phyloP scores from a whole-genome alignment of 2,888 invertebrate species.

The Odontocolon sp. region DNA sequence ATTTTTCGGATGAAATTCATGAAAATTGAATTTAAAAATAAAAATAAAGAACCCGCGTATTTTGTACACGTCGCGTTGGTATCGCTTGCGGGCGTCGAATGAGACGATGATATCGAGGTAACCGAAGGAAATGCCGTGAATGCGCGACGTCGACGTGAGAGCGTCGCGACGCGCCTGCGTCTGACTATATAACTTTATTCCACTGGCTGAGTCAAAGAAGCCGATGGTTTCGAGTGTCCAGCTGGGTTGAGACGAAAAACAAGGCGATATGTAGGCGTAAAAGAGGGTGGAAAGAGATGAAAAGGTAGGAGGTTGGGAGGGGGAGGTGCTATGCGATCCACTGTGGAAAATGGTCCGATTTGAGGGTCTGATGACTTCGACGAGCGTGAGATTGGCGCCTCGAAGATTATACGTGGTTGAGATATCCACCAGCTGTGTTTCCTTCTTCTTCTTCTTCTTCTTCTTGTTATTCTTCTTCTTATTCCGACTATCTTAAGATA shows the following conservation, averaged over 20 bases:
- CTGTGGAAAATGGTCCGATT: constrained; percentile 21
- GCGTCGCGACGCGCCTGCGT: constrained; percentile 57
- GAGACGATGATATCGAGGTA: constrained; percentile 35
- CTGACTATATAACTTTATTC: constrained; percentile 37
- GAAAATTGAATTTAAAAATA: background rate
- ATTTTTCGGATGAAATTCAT: background rate
- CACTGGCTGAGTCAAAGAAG: constrained; percentile 16
- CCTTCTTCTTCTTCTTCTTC: too few species aligned
- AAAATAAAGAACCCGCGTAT: constrained; percentile 11
- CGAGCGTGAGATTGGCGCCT: constrained; percentile 26
- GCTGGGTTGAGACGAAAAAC: background rate
- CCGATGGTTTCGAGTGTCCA: background rate
- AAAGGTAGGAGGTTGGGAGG: background rate
- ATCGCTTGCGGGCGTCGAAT: constrained; percentile 71
- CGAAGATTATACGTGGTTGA: background rate
- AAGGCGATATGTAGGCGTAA: background rate
- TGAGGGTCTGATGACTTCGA: constrained; percentile 25
- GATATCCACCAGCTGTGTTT: constrained; percentile 36
- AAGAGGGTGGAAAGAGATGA: background rate
- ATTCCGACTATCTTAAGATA: constrained; percentile 43
- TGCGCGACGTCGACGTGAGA: constrained; percentile 46
- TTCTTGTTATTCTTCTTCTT: too few species aligned
- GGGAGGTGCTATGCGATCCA: background rate
- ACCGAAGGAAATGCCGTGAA: background rate
- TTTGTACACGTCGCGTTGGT: constrained; percentile 62